phyloP scores from a whole-genome alignment of 2,797 vertebrate species.

The Smutsia gigantea region DNA sequence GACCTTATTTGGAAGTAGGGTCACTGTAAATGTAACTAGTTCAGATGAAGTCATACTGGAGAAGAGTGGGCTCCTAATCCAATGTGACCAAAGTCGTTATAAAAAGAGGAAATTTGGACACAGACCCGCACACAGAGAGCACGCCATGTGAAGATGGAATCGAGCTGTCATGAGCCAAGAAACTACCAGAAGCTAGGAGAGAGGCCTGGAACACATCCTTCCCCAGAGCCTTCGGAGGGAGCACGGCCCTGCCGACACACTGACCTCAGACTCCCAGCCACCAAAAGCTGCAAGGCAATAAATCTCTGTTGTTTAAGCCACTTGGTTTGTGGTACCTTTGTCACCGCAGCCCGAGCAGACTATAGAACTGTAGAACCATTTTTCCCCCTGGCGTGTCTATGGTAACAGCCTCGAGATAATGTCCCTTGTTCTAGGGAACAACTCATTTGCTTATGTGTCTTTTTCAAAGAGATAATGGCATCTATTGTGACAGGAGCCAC shows the following conservation, averaged over 20 bases:
- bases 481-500: neutral
- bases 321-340: rapidly evolving
- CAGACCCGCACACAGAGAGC: rapidly evolving
- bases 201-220: neutral
- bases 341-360: neutral
- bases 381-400: neutral
- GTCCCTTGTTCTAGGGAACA: neutral
- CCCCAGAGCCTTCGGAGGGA: neutral
- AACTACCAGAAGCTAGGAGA: neutral
- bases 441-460: neutral
- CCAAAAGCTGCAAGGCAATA: neutral
- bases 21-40: neutral
- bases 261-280: neutral
- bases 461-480: neutral
- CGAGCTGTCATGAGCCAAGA: neutral
- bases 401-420: neutral
- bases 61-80: neutral
- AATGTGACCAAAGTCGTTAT: rapidly evolving
- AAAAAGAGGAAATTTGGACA: neutral
- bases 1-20: neutral
- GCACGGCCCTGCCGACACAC: neutral
- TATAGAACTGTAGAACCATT: rapidly evolving
- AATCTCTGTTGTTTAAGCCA: rapidly evolving
- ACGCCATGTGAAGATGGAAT: rapidly evolving
- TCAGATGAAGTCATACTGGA: neutral